A percentile compares a stretch with the other conserved stretches of the same genome.
phyloP scores from a whole-genome alignment of 2,888 invertebrate species.

The Catocala nupta region DNA sequence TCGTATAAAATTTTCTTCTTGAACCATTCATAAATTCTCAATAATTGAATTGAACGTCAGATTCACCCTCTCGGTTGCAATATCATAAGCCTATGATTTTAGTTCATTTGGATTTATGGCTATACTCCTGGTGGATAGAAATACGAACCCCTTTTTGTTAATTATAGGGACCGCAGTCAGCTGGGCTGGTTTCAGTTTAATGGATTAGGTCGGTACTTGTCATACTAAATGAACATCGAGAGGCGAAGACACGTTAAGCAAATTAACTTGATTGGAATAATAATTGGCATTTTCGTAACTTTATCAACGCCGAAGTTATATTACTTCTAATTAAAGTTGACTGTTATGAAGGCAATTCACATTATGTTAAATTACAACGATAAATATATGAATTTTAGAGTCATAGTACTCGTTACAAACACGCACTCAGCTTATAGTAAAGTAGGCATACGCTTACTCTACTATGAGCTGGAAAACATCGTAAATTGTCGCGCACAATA shows the following conservation, averaged over 20 bases:
- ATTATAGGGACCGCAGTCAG: conserved; percentile 62
- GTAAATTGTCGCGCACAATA: conserved; percentile 36
- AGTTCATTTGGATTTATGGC: conserved; percentile 68
- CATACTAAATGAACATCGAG: conserved; percentile 46
- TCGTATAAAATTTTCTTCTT: conserved; percentile 77
- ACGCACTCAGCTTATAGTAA: background rate
- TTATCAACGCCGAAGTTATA: conserved; percentile 32
- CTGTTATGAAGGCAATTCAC: conserved; percentile 21
- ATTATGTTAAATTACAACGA: conserved; percentile 21
- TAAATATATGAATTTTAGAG: conserved; percentile 23
- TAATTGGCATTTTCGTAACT: conserved; percentile 57
- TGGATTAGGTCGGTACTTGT: conserved; percentile 69
- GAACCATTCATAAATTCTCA: conserved; percentile 79
- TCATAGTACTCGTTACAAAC: background rate
- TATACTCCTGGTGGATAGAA: conserved; percentile 40
- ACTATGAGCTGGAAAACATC: conserved; percentile 16
- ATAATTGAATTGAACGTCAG: conserved; percentile 81
- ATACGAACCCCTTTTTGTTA: conserved; percentile 67
- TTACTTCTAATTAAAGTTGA: conserved; percentile 36
- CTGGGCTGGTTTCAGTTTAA: conserved; percentile 65
- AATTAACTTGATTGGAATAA: conserved; percentile 71
- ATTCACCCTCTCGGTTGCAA: conserved; percentile 65
- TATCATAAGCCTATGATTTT: conserved; percentile 72
- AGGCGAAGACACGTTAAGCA: conserved; percentile 61
- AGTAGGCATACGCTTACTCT: background rate